Conservation (phyloP, 2,113 vertebrate species). For the Chascanopsetta lugubris region DNA sequence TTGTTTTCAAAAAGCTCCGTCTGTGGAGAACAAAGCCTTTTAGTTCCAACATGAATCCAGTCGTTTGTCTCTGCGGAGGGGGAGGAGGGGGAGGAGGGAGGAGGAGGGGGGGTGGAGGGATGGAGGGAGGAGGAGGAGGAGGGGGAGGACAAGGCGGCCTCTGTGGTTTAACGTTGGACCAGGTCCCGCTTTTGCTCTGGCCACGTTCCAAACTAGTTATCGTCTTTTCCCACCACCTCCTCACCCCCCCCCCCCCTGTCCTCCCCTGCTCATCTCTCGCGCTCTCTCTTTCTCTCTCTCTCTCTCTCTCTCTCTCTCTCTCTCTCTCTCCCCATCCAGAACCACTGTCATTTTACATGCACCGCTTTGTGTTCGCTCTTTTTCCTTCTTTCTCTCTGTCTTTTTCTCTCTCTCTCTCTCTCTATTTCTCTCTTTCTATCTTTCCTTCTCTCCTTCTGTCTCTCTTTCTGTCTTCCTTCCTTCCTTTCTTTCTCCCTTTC, state of each 20-base stretch:
- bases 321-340: conserved; percentile 46
- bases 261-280: conserved; percentile 68
- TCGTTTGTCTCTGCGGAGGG: conserved; percentile 68
- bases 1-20: conserved; percentile 77
- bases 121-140: too few species aligned
- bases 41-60: conserved; percentile 78
- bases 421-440: too few species aligned
- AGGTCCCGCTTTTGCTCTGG: conserved; percentile 65
- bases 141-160: conserved; percentile 64
- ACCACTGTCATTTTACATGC: conserved; percentile 48
- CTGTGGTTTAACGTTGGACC: conserved; percentile 74
- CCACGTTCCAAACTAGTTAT: conserved; percentile 71
- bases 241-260: too few species aligned
- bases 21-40: conserved; percentile 79
- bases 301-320: conserved; percentile 64
- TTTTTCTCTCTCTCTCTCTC: conserved; percentile 3
- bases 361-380: neutral
- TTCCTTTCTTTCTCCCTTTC: too few species aligned
- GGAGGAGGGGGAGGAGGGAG: too few species aligned
- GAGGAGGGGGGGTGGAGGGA: too few species aligned
- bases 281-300: conserved; percentile 8
- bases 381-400: neutral
- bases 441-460: too few species aligned
- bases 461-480: conserved; percentile 1
- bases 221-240: conserved; percentile 50